Conservation (phyloP, 1,140 invertebrate genomes). For the Trichomalopsis sarcophagae region DNA sequence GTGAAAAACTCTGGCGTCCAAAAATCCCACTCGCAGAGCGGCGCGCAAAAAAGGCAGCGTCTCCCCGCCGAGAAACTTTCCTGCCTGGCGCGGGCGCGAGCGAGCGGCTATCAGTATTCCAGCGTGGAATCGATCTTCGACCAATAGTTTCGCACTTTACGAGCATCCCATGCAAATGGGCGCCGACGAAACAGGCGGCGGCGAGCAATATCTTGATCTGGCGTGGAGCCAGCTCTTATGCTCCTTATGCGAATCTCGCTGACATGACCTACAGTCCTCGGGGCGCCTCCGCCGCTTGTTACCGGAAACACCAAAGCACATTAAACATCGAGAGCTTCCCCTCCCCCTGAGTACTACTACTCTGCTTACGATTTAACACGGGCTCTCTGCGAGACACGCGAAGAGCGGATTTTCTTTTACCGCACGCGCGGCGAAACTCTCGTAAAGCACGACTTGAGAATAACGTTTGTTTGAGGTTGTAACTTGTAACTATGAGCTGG, state of each 20-base stretch:
- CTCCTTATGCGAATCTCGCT: constrained; percentile 50
- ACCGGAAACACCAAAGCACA: constrained; percentile 46
- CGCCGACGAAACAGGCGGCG: constrained; percentile 60
- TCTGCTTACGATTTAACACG: constrained; percentile 17
- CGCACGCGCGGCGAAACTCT: background rate
- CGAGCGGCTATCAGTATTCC: constrained; percentile 25
- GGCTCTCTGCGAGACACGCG: background rate
- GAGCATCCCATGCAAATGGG: constrained; percentile 66
- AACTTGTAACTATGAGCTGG: background rate
- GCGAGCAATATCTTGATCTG: constrained; percentile 64
- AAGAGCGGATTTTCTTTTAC: background rate
- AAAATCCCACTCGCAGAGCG: background rate
- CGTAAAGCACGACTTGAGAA: background rate
- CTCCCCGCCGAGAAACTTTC: background rate
- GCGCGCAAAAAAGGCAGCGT: background rate
- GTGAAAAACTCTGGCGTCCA: background rate
- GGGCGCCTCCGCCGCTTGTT: constrained; percentile 26
- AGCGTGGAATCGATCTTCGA: constrained; percentile 57
- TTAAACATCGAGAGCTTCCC: constrained; percentile 37
- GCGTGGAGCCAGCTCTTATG: constrained; percentile 62
- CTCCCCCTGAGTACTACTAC: background rate
- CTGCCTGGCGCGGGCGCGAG: background rate
- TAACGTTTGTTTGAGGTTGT: constrained; percentile 17
- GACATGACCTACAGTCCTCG: constrained; percentile 47
- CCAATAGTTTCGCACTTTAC: constrained; percentile 69